phyloP scores from a whole-genome alignment of 2,797 vertebrate genomes.

The Ctenosaura bakeri region DNA sequence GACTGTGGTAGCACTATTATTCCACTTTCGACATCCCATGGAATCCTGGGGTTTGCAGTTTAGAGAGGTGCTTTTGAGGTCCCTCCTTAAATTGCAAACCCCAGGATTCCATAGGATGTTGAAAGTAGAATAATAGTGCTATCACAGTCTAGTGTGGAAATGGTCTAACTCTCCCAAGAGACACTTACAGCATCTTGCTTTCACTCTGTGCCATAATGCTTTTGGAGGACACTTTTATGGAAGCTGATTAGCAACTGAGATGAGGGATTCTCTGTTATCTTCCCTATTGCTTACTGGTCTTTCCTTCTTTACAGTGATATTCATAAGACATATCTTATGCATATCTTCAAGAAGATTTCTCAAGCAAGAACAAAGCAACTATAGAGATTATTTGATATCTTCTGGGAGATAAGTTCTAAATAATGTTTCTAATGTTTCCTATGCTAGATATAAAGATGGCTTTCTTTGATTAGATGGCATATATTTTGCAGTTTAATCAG shows the following conservation, averaged over 20 bases:
- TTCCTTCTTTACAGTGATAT: background rate
- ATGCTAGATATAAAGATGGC: background rate
- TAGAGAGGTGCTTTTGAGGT: too few species aligned
- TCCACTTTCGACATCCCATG: too few species aligned
- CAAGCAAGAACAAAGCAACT: background rate
- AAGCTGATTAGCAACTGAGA: background rate
- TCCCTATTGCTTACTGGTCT: background rate
- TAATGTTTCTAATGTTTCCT: too few species aligned
- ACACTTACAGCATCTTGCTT: background rate
- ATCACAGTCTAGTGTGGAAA: too few species aligned
- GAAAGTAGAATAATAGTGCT: too few species aligned
- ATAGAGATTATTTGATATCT: background rate
- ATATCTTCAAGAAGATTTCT: constrained; percentile 3
- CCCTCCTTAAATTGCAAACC: too few species aligned
- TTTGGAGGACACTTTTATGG: too few species aligned
- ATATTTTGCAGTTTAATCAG: background rate
- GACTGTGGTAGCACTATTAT: too few species aligned
- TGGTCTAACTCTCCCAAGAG: background rate
- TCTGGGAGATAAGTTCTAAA: background rate
- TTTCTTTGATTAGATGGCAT: background rate
- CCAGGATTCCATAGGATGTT: too few species aligned
- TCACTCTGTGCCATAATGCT: background rate
- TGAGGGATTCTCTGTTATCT: background rate
- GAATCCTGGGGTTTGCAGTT: too few species aligned
- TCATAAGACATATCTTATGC: background rate